Base-by-base conservation (phyloP, 2,113 vertebrate species). In the Orthonyx spaldingii region DNA sequence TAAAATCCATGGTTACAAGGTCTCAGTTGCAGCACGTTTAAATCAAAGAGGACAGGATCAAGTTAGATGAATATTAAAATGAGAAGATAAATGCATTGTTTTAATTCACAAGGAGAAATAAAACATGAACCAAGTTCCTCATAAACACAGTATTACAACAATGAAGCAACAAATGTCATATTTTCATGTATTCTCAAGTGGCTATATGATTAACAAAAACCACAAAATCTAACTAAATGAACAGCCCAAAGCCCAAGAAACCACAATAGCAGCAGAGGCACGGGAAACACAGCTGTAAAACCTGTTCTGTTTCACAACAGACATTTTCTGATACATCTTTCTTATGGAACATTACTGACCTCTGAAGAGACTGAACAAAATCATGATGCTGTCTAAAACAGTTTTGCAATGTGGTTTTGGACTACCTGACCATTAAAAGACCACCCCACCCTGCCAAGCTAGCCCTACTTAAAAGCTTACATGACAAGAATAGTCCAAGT, bases 31-130 rank as follows among this genome's bases (percentile, higher is more conserved):
- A 56, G n/a, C 24, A 56, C 32, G 30, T 84, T 91, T 94, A 92
- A 95, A 96, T 47, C 23, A 93, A 96, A 83, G 91, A 83, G 60
- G 63, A 87, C 17, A 96, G 75, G 60, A 96, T 82, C 27, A 35
- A 82, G 50, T 87, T 70, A 90, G 66, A 83, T 32, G 39, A 92
- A 59, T 11, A 93, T 56, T 83, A 76, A 87, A 69, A 72, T 55
- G 35, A 90, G 56, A 86, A 85, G 63, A 70, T 46, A 52, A 87
- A 95, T 64, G 47, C 30, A 87, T 90, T 85, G 87, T 94, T 93
- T 83, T 63, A 86, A 87, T 47, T 80, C 69, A 79, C 16, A 69
- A 61, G 27, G 52, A 78, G 57, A 85, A 92, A 86, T 23, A 87
- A 56, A 61, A 65, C 65, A 68, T 74, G 39, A 93, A 86, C 89